phyloP scores from a whole-genome alignment of 2,888 invertebrate genomes.

The Scaptodrosophila latifasciaeformis region DNA sequence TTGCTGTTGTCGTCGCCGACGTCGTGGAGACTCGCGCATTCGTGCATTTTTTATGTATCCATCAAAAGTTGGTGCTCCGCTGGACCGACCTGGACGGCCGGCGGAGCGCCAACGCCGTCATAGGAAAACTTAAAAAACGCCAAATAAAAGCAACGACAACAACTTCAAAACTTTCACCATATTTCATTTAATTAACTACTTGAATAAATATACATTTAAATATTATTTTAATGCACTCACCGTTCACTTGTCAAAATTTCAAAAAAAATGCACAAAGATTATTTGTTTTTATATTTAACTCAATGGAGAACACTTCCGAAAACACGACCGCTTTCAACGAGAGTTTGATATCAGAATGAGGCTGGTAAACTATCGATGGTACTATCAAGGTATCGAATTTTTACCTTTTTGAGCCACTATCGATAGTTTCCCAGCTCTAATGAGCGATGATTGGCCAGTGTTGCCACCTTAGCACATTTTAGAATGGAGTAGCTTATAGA shows the following conservation, averaged over 20 bases:
- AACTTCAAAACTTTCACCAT: background rate
- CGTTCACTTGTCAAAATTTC: background rate
- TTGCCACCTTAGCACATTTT: too few relatives aligned
- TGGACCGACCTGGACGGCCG: background rate
- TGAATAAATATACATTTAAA: background rate
- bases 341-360: background rate
- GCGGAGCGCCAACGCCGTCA: constrained; percentile 31
- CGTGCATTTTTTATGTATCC: background rate
- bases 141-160: too few relatives aligned
- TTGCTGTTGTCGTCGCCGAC: background rate
- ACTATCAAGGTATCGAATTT: too few relatives aligned
- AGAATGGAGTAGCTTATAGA: too few relatives aligned
- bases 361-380: background rate
- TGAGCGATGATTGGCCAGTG: background rate
- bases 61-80: background rate
- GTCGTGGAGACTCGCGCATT: too few relatives aligned
- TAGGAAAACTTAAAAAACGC: too few relatives aligned
- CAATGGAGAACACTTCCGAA: too few relatives aligned
- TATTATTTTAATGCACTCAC: background rate
- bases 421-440: too few relatives aligned
- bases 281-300: too few relatives aligned
- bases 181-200: background rate
- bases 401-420: too few relatives aligned
- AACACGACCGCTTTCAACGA: background rate
- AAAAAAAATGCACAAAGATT: too few relatives aligned